Percentiles rank a stretch among this genome's conserved stretches.
Evolutionary conservation across 2,113 vertebrate species (phyloP).

Genomic region (Deroptyus accipitrinus): DNA sequence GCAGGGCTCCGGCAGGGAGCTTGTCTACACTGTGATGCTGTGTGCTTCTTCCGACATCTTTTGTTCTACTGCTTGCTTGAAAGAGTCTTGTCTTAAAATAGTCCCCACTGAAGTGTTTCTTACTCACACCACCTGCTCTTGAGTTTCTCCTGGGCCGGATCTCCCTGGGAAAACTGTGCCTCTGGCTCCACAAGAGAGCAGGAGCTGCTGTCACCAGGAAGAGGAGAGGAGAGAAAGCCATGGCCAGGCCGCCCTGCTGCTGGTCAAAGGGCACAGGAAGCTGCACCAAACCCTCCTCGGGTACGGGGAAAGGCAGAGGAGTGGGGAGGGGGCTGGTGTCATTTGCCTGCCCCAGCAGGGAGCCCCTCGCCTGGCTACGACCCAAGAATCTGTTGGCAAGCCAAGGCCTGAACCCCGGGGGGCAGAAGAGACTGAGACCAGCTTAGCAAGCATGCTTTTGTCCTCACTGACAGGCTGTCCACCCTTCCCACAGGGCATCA

Average conservation of each 20-base stretch:
- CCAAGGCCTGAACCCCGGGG: rapidly evolving
- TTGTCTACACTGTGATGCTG: slow-evolving; percentile 50
- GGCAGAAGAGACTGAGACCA: not conserved
- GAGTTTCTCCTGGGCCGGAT: not conserved
- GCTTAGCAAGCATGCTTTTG: slow-evolving; percentile 29
- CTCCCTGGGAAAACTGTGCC: not conserved
- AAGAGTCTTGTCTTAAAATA: slow-evolving; percentile 42
- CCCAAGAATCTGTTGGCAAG: not conserved
- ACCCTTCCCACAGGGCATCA: not conserved
- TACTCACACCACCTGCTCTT: not conserved
- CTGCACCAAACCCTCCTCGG: rapidly evolving
- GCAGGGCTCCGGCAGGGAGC: not conserved
- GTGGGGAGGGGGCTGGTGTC: not conserved
- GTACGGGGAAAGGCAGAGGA: not conserved
- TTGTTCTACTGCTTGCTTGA: slow-evolving; percentile 25
- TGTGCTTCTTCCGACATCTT: not conserved
- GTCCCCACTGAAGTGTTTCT: slow-evolving; percentile 42
- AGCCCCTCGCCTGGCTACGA: not conserved
- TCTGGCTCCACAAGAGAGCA: not conserved
- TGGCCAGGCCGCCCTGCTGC: not conserved
- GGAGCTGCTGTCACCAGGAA: slow-evolving; percentile 4
- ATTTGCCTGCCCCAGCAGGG: not conserved
- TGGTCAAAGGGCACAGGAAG: rapidly evolving
- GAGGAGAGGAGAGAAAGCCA: not conserved
- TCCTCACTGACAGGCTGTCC: not conserved